Evolutionary conservation across 2,797 vertebrate species (phyloP).

Genomic region (Meda fulgida): DNA sequence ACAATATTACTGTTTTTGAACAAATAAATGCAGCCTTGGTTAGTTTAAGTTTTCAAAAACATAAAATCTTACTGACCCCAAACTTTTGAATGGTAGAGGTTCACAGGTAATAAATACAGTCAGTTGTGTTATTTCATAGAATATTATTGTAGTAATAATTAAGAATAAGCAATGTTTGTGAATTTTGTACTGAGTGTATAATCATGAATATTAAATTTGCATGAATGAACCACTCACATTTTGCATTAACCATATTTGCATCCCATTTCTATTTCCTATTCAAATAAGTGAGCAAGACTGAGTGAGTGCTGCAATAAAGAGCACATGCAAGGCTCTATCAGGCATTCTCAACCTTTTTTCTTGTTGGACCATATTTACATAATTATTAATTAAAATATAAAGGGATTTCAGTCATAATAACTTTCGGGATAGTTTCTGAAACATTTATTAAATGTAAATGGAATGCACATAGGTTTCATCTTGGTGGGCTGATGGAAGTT

Average conservation of each 20-base stretch:
- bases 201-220: background rate
- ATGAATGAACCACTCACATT: background rate
- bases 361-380: background rate
- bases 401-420: too few relatives aligned
- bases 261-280: slow-evolving; percentile 52
- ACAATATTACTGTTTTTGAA: background rate
- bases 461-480: too few relatives aligned
- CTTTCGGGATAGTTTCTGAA: too few relatives aligned
- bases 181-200: background rate
- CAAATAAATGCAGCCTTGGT: background rate
- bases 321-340: background rate
- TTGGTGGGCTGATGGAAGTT: background rate
- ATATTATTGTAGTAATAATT: background rate
- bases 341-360: background rate
- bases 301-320: slow-evolving; percentile 4
- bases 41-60: background rate
- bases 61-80: background rate
- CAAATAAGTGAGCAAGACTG: slow-evolving; percentile 46
- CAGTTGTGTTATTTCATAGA: background rate
- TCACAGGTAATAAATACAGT: background rate
- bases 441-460: too few relatives aligned
- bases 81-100: background rate
- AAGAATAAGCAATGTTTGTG: background rate
- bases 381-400: background rate
- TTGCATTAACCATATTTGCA: slow-evolving; percentile 54